These are phyloP conservation scores for Pipistrellus pygmaeus DNA, from an alignment of 2,797 vertebrate genomes.

Conservation along the genomic window DNA sequence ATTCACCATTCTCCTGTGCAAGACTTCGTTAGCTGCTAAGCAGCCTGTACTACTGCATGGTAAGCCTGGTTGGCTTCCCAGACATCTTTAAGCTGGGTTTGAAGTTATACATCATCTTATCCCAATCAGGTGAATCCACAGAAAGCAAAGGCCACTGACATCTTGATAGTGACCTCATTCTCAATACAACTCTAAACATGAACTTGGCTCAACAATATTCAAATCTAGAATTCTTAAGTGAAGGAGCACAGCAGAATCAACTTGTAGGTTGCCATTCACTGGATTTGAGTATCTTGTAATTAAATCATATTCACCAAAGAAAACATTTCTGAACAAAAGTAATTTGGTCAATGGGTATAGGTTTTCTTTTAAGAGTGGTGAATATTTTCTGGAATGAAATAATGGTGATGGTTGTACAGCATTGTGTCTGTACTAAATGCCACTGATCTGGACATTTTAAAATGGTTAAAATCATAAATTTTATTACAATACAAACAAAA, in stretches of 20 bases:
- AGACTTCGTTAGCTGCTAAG: slow-evolving; percentile 89
- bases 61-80: slow-evolving; percentile 82
- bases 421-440: fast-evolving
- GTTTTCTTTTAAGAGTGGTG: neutral
- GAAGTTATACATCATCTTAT: slow-evolving; percentile 74
- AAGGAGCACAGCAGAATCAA: too few relatives aligned
- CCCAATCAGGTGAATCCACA: slow-evolving; percentile 68
- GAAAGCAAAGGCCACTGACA: neutral
- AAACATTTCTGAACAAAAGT: neutral
- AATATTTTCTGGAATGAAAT: neutral
- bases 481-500: neutral
- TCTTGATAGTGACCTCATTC: slow-evolving; percentile 27
- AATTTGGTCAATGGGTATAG: too few relatives aligned
- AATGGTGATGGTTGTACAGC: fast-evolving
- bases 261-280: fast-evolving
- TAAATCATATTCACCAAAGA: neutral
- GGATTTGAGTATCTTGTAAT: neutral
- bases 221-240: neutral
- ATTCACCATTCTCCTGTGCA: slow-evolving; percentile 90
- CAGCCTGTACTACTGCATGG: slow-evolving; percentile 84
- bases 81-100: slow-evolving; percentile 82
- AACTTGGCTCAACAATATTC: too few relatives aligned
- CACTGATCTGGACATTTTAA: neutral
- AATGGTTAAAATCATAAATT: neutral
- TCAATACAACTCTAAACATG: fast-evolving